Percentiles rank a stretch among this genome's conserved stretches.
Conservation (phyloP, 2,113 vertebrate species). For the Hystrix brachyura region DNA sequence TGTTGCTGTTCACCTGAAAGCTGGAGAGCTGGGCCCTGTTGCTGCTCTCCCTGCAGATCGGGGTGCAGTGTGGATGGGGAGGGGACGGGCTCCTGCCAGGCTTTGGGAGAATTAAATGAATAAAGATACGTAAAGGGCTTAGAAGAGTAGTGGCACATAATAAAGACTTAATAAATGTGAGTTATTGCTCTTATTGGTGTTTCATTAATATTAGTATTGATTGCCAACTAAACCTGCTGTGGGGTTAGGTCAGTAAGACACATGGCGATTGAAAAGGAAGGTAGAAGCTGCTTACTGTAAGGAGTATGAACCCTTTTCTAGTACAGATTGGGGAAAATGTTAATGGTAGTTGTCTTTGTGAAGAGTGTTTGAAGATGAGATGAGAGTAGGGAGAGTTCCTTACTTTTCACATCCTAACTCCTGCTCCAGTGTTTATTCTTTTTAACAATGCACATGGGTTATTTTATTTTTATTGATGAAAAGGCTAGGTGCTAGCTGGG, state of each 20-base stretch:
- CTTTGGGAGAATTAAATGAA: background rate
- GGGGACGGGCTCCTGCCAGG: accelerated
- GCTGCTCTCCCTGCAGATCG: background rate
- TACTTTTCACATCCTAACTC: constrained; percentile 24
- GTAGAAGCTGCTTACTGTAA: background rate
- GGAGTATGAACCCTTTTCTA: background rate
- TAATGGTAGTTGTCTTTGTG: background rate
- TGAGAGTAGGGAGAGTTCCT: background rate
- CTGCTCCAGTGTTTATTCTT: background rate
- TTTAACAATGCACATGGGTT: background rate
- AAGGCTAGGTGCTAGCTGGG: background rate
- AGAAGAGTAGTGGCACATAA: background rate
- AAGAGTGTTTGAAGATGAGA: background rate
- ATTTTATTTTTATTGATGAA: background rate
- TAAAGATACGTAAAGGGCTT: background rate
- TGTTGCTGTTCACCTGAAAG: background rate
- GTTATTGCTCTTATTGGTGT: background rate
- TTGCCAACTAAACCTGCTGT: background rate
- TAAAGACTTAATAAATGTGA: background rate
- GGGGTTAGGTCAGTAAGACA: background rate
- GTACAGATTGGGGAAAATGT: background rate
- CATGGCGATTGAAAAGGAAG: background rate
- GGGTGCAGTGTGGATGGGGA: background rate
- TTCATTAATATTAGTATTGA: constrained; percentile 9
- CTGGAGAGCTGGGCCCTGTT: background rate